A percentile compares a stretch with the other conserved stretches of the same genome.
Conservation (phyloP, 2,888 invertebrate genomes). For the Pyralis farinalis region DNA sequence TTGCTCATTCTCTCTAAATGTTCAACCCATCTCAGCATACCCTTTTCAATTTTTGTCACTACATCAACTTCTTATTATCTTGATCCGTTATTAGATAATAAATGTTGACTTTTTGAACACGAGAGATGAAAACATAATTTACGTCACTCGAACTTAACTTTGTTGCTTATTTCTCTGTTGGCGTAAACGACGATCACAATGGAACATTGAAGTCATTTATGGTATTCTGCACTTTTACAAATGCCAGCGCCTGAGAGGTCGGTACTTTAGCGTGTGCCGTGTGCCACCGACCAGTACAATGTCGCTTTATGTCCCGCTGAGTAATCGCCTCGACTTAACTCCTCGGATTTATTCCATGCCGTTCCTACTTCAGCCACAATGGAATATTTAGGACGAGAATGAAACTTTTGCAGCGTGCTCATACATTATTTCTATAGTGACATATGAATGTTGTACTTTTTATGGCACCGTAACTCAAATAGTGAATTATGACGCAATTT, state of each 20-base stretch:
- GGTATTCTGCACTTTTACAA: not conserved
- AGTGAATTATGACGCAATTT: not conserved
- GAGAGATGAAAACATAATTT: not conserved
- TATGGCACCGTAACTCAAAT: constrained; percentile 1
- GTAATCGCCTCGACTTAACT: constrained; percentile 60
- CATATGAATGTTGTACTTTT: constrained; percentile 39
- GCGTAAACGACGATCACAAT: constrained; percentile 1
- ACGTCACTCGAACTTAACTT: not conserved
- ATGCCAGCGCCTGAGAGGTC: not conserved
- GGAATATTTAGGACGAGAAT: constrained; percentile 59
- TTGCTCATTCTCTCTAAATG: no score
- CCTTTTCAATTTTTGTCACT: no score
- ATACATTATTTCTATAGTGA: constrained; percentile 55
- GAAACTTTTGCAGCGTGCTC: constrained; percentile 49
- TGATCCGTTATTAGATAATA: no score
- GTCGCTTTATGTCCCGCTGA: constrained; percentile 48
- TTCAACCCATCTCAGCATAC: no score
- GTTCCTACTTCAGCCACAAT: constrained; percentile 52
- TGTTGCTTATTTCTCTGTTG: not conserved
- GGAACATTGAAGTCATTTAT: constrained; percentile 2
- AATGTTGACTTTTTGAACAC: no score
- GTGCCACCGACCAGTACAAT: not conserved
- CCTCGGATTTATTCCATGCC: constrained; percentile 50
- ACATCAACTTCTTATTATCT: no score
- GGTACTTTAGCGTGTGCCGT: not conserved